Base-by-base conservation (phyloP, 2,113 vertebrate genomes). In the Spea bombifrons region DNA sequence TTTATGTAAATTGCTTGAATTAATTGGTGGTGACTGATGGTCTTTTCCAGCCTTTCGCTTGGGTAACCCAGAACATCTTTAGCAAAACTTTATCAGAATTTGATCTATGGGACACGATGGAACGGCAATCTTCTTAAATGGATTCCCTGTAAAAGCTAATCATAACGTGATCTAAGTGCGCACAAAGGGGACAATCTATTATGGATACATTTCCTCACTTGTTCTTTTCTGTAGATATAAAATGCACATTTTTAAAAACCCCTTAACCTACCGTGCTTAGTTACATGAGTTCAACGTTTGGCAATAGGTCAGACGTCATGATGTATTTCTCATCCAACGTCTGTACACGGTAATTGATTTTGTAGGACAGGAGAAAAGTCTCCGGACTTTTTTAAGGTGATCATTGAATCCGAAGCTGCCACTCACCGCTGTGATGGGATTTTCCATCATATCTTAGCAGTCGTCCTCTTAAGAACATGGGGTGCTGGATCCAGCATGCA, bases 81-180 rank as follows among this genome's bases (percentile, higher is more conserved):
- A 13, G 8, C 7, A n/a, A 16, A 30, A 8, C n/a, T 71, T 71
- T 43, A 48, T 44, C 44, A 53, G 7, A 13, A 73, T 57, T n/a
- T 80, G 77, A 80, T 67, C 15, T 57, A 80, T 80, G 70, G 5
- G n/a, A 7, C 61, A 59, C 77, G 57, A 73, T 80, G 30, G 67
- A 73, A 73, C n/a, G 66, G 63, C 52, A 30, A 80, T 80, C 45
- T 73, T 67, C 13, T 45, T 15, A 67, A 79, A 71, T 67, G 77
- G 70, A 12, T 79, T 79, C 76, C 76, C 69, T 52, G 57, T 64
- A 52, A 15, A 66, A 8, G 65, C 76, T 46, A 57, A 79, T 67
- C 77, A 79, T 79, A 79, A 79, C 44, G 70, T 55, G 61, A 73
- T 73, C 5, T 64, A 3, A 67, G 30, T 13, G 44, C 49, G 15